Percentiles rank a stretch among this genome's conserved stretches.
phyloP scores from a whole-genome alignment of 2,113 vertebrate genomes.

The Labeo rohita region DNA sequence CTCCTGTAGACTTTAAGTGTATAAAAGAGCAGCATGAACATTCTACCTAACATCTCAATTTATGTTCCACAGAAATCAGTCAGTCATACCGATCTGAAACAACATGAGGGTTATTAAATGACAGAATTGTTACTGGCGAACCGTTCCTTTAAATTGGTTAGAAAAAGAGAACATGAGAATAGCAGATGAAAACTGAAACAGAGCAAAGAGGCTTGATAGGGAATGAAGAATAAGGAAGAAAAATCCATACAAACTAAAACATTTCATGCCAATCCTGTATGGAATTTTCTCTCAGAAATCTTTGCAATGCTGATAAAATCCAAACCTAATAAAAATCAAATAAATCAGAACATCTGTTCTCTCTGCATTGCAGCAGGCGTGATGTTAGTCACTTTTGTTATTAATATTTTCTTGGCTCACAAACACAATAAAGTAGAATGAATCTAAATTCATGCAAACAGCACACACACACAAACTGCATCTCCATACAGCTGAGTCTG shows the following conservation, averaged over 20 bases:
- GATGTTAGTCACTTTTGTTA: constrained; percentile 20
- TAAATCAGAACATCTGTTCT: background rate
- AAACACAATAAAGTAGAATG: constrained; percentile 12
- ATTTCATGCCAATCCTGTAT: background rate
- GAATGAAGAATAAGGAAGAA: background rate
- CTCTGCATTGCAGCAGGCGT: constrained; percentile 38
- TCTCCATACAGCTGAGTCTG: constrained; percentile 48
- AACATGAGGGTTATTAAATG: background rate
- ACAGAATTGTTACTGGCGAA: background rate
- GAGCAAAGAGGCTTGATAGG: background rate
- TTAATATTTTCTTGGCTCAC: constrained; percentile 3
- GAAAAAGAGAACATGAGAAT: background rate
- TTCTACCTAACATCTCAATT: background rate
- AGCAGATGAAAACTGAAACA: background rate
- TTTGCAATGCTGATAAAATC: background rate
- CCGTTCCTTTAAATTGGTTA: background rate
- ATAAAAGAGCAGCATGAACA: background rate
- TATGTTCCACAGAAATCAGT: background rate
- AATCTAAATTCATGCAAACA: constrained; percentile 31
- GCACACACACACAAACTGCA: constrained; percentile 25
- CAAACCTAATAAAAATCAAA: background rate
- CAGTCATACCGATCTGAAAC: background rate
- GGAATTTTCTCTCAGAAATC: background rate
- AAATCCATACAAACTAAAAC: background rate
- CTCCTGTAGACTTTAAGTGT: background rate